Base-by-base conservation (phyloP, 2,113 vertebrate species). In the Lichenostomus cassidix region DNA sequence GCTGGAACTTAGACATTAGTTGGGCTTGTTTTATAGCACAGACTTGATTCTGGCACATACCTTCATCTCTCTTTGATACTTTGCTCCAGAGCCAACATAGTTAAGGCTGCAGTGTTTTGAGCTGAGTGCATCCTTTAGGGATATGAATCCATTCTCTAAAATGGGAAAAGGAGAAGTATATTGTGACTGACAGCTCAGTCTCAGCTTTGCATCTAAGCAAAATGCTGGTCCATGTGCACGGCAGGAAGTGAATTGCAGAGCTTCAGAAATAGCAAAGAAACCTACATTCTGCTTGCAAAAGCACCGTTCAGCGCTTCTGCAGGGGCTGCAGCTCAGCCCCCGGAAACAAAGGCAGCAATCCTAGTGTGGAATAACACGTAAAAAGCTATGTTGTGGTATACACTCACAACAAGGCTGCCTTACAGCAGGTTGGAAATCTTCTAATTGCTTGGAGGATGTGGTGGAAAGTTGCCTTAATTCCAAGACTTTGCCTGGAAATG, bases 171-270 rank as follows among this genome's bases (percentile, higher is more conserved):
- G 69, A 46, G 77, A 95, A 96, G 65, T 87, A 35, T 52, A 81
- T 86, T 63, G 62, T 92, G 89, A 94, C 69, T 89, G 91, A 92
- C 83, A 95, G 77, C 70, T 94, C 89, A 76, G 12, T 63, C 85
- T 74, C 73, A 92, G 81, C 83, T 96, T 92, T 94, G 85, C 89
- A 93, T 95, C 77, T 81, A 81, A 94, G 90, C 93, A 92, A 84
- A 95, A 76, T 74, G 55, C 65, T 44, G 15, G 22, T 63, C 80
- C n/a, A 1, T 2, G 12, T 83, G 76, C 6, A 1, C 90, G 88
- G 75, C 90, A 78, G 92, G 91, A 95, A 95, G 68, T 65, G 71
- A 93, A 86, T 70, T 86, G 71, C 89, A 75, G 92, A 80, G 74
- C 77, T 94, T 92, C 83, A 91, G 83, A 95, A 95, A 91, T 82